phyloP scores from a whole-genome alignment of 2,797 vertebrate genomes.

The Syndactyla subalaris region DNA sequence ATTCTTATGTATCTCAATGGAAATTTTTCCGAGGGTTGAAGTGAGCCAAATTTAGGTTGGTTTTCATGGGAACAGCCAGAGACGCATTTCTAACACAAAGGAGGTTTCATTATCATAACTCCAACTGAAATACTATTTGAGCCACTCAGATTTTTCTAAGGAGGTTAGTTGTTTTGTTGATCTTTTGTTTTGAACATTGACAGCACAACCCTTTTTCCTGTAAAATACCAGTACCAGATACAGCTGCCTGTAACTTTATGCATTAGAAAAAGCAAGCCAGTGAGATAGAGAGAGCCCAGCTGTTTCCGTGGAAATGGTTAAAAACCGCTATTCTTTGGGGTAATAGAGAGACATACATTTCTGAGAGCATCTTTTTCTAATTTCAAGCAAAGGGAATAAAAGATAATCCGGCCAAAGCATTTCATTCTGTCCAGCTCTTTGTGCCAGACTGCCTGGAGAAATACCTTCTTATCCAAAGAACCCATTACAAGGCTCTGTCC shows the following conservation, averaged over 20 bases:
- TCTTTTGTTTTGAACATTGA: background rate
- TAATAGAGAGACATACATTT: background rate
- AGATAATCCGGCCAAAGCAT: background rate
- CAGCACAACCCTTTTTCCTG: background rate
- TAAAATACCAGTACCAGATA: background rate
- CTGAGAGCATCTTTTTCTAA: background rate
- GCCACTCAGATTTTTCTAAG: background rate
- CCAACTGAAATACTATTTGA: background rate
- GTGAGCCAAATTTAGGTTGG: background rate
- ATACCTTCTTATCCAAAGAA: background rate
- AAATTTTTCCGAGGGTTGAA: background rate
- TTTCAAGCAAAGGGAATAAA: conserved; percentile 14
- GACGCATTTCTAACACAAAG: background rate
- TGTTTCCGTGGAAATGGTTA: background rate
- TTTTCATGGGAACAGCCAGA: conserved; percentile 29
- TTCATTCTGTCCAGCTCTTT: conserved; percentile 9
- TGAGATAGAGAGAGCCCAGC: background rate
- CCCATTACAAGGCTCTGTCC: background rate
- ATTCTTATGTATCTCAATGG: background rate
- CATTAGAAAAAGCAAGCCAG: background rate
- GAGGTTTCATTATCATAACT: background rate
- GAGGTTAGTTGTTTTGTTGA: background rate
- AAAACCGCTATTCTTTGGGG: background rate
- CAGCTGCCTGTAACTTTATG: background rate
- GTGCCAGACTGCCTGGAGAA: background rate